A percentile compares a stretch with the other conserved stretches of the same genome.
phyloP scores from a whole-genome alignment of 2,888 invertebrate genomes.

The Plagiodera versicolora region DNA sequence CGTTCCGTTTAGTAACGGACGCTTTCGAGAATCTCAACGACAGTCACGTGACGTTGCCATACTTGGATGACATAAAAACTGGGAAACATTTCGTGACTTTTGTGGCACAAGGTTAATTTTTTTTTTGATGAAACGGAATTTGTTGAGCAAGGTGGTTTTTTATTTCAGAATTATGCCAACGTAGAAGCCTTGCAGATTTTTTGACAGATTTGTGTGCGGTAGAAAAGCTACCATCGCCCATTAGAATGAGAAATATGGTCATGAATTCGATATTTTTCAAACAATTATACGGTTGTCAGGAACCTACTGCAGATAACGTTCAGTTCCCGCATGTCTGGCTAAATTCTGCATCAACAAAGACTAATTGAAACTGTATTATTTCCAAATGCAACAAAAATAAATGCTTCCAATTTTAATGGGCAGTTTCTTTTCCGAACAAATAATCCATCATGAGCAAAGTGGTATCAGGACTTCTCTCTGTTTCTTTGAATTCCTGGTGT shows the following conservation, averaged over 20 bases:
- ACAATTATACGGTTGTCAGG: constrained; percentile 3
- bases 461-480: constrained; percentile 8
- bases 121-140: no score
- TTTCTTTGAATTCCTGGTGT: neutral
- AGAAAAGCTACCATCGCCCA: constrained; percentile 11
- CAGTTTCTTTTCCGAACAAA: constrained; percentile 14
- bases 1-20: constrained; percentile 16
- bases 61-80: constrained; percentile 3
- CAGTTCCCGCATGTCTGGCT: constrained; percentile 18
- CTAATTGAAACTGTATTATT: no score
- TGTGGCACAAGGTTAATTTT: constrained; percentile 18
- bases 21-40: constrained; percentile 2
- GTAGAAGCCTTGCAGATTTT: constrained; percentile 9
- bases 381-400: no score
- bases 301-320: neutral
- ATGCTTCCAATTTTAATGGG: neutral
- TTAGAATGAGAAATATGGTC: constrained; percentile 17
- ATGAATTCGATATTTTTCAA: constrained; percentile 18
- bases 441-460: constrained; percentile 26
- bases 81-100: constrained; percentile 10
- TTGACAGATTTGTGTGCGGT: constrained; percentile 16
- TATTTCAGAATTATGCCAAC: constrained; percentile 16
- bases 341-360: no score
- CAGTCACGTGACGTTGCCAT: constrained; percentile 3
- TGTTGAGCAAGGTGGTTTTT: neutral